Evolutionary conservation across 2,888 invertebrate species (phyloP), one percentile per base, ranked within the genome.

Genomic region (Nasonovia ribisnigri): DNA sequence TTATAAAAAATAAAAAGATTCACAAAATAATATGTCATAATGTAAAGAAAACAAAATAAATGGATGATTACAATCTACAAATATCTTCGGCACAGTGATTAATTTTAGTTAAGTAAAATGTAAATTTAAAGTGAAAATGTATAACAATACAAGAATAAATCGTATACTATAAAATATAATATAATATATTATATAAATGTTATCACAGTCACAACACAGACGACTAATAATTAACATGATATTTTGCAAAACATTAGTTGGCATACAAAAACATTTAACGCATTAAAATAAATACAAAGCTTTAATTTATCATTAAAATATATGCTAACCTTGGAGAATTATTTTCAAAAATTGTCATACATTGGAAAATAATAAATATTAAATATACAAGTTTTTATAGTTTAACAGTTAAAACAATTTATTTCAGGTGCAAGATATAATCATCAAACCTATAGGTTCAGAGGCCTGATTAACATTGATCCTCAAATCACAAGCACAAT

Each of bases 391-490:
- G 51, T 36, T 77, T 77, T 77, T 20, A 36, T 77, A 77, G 11
- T 92, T 43, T 89, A 93, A 20, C 46, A 46, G 57, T 93, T 84
- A 57, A 84, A 84, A 84, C 29, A 46, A 11, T 94, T 91, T 88
- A 67, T 95, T 94, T 93, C 88, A 95, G 95, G 94, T 95, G 91
- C 94, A 94, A 94, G 95, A 95, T 90, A 94, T 95, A 10, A 94
- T 91, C 46, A 94, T 95, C 42, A 94, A 94, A 90, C 95, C 95
- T 43, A 92, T 94, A 77, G 94, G 95, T 51, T 94, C 95, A 67
- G 94, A 94, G 91, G 92, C 94, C 43, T 87, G 77, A 92, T 6
- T 48, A 24, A 77, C 26, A 87, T 46, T n/a, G 13, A 84, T 84
- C 24, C 3, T 67, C 57, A 67, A 89, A 48, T 90, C 42, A 92